Percentiles rank a stretch among this genome's conserved stretches.
Conservation (phyloP, 2,113 vertebrate genomes). For the Picathartes gymnocephalus region DNA sequence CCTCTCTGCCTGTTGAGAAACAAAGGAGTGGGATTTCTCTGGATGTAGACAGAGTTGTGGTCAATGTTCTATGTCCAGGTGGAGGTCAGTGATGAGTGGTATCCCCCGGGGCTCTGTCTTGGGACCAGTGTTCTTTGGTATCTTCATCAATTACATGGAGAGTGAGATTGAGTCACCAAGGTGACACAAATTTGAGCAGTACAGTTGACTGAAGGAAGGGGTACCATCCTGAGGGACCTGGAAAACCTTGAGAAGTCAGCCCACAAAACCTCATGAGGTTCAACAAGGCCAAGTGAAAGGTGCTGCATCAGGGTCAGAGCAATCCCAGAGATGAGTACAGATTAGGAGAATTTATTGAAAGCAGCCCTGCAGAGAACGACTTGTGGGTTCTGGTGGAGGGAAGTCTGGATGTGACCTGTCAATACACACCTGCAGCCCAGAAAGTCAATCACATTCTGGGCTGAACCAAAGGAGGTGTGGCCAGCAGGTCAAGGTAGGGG, state of each 20-base stretch:
- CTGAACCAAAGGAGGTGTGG: not conserved
- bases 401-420: not conserved
- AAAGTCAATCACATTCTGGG: not conserved
- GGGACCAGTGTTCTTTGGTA: not conserved
- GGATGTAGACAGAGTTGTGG: not conserved
- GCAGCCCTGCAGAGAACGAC: not conserved
- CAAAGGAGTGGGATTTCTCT: not conserved
- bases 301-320: not conserved
- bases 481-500: not conserved
- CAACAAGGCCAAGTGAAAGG: not conserved
- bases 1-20: not conserved
- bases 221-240: not conserved
- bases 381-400: not conserved
- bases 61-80: not conserved
- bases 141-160: not conserved
- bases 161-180: not conserved
- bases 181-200: rapidly evolving
- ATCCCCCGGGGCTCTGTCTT: not conserved
- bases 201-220: not conserved
- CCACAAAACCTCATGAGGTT: not conserved
- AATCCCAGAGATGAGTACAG: not conserved
- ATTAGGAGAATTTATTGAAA: not conserved
- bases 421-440: not conserved
- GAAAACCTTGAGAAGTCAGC: not conserved
- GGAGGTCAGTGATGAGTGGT: not conserved